A percentile compares a stretch with the other conserved stretches of the same genome.
phyloP scores from a whole-genome alignment of 2,888 invertebrate genomes.

The Salticus scenicus region DNA sequence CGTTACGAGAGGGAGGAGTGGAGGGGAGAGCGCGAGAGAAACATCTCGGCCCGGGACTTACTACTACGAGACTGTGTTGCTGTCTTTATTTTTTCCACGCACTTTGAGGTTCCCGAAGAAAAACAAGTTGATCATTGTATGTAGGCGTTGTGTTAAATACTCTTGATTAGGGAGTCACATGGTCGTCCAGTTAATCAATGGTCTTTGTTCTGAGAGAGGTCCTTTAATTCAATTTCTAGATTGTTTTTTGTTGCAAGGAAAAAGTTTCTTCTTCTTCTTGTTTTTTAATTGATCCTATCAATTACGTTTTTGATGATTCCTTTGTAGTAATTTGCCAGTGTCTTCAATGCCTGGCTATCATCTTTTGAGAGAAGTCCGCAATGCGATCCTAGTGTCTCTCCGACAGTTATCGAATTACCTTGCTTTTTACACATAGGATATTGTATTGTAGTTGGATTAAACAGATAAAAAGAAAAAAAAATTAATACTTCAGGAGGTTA shows the following conservation, averaged over 20 bases:
- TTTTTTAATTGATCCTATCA: background rate
- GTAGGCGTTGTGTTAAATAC: slow-evolving; percentile 5
- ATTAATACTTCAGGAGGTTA: no score
- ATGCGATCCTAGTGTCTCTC: no score
- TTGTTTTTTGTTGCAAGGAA: background rate
- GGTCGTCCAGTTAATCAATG: background rate
- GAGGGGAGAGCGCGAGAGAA: no score
- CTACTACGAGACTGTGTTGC: background rate
- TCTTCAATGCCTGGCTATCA: no score
- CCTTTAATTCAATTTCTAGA: background rate
- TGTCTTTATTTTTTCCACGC: background rate
- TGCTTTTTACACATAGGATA: no score
- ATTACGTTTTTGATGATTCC: background rate
- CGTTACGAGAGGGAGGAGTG: background rate
- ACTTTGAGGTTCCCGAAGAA: background rate
- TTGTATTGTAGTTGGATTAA: no score
- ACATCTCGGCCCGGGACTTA: background rate
- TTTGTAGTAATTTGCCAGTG: no score
- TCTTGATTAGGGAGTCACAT: background rate
- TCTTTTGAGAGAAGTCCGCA: no score
- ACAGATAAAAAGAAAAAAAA: no score
- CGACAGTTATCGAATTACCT: no score
- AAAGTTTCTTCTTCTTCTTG: background rate
- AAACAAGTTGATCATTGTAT: background rate
- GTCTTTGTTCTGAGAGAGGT: background rate